Base-by-base conservation (phyloP, 1,140 invertebrate species). In the Tyrophagus putrescentiae region DNA sequence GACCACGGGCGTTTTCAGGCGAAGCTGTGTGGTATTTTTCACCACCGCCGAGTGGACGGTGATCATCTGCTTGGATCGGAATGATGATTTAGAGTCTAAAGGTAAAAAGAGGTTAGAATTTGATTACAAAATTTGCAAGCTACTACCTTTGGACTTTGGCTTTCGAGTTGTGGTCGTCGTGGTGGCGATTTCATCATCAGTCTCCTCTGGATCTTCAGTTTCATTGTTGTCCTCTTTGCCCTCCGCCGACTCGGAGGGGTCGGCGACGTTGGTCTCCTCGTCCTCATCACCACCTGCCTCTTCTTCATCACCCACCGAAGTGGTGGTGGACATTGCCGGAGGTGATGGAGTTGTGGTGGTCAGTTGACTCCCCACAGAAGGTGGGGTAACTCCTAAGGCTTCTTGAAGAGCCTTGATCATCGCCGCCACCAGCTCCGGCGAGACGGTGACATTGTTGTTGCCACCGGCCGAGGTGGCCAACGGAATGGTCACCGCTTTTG, bases 331-430 rank as follows among this genome's bases (percentile, higher is more conserved):
- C 7, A 48, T 6, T 13, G 7, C 18, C 27, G 52, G 52, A n/a
- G n/a, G n/a, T 54, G 25, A 3, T 54, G 52, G 3, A 27, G 41
- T 53, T 4, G 39, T 25, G 4, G 18, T 29, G 11, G 18, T 23
- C 18, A n/a, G n/a, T n/a, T n/a, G n/a, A n/a, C n/a, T n/a, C n/a
- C n/a, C n/a, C n/a, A n/a, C n/a, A n/a, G 28, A 4, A 27, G 45
- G 13, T 3, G 18, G 27, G 6, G 44, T 31, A 3, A 45, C 29
- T 1, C 28, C 45, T 18, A 60, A 21, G 23, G 45, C 45, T 52
- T 60, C 59, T 23, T 60, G 42, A 25, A 60, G 18, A 27, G 42
- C 59, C 29, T 52, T 59, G 4, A 59, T 42, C 57, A 59, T 59
- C 32, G 57, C 57, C 50, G 16, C n/a, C 18, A 59, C 42, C 25